These are phyloP conservation scores for Drosophila auraria DNA, from an alignment of 1,140 invertebrate species.

Conservation along the genomic window DNA sequence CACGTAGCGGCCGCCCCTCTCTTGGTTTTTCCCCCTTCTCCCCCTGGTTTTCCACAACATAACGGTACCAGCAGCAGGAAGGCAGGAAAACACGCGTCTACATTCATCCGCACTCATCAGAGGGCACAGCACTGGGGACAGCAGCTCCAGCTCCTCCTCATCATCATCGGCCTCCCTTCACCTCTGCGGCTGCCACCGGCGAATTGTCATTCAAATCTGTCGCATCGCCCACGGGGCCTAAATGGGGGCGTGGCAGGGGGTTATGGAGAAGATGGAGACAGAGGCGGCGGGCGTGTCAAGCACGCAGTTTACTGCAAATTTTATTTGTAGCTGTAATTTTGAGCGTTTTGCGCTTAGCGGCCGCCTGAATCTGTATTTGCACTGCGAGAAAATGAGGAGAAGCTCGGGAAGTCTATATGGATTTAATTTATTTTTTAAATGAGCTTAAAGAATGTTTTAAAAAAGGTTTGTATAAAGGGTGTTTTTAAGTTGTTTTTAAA, in stretches of 20 bases:
- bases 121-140: constrained; percentile 21
- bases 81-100: constrained; percentile 44
- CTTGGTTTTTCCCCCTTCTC: background rate
- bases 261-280: background rate
- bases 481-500: too few species aligned
- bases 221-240: constrained; percentile 46
- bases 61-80: constrained; percentile 33
- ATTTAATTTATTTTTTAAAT: background rate
- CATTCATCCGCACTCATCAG: constrained; percentile 28
- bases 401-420: background rate
- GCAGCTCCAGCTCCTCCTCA: background rate
- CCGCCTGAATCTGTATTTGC: constrained; percentile 37
- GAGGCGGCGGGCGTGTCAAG: constrained; percentile 28
- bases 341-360: constrained; percentile 74
- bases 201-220: constrained; percentile 77
- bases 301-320: constrained; percentile 69
- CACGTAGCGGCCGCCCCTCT: constrained; percentile 6
- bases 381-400: background rate
- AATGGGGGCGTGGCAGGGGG: constrained; percentile 10
- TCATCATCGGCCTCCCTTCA: background rate
- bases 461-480: too few species aligned
- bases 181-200: constrained; percentile 43
- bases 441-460: background rate
- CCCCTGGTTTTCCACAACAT: constrained; percentile 22
- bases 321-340: constrained; percentile 80